Base-by-base conservation (phyloP, 2,888 invertebrate species). In the Phaonia tiefii region DNA sequence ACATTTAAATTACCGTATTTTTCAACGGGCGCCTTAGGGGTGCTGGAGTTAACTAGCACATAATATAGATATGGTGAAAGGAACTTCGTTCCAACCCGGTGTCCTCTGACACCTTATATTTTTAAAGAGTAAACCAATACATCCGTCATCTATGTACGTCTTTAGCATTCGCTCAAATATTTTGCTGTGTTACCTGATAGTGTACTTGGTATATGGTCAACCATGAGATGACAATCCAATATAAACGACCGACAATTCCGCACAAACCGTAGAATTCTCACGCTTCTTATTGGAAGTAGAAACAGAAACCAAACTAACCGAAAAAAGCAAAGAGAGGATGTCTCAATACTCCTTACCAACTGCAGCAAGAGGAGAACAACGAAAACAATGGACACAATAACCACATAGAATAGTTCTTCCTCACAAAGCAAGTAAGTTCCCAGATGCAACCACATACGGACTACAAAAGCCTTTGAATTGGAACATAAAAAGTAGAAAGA, bases 211-310 rank as follows among this genome's bases (percentile, higher is more conserved):
- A 11, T 37, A 10, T 37, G 51, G 51, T 51, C 51, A 51, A 51
- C 20, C 46, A 15, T 51, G 20, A 31, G 20, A 51, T 20, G 51
- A 46, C 69, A 73, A 80, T 80, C 75, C 67, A 60, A 60, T 75
- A 63, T 39, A 72, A 80, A 56, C 44, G 60, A 44, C 67, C 46
- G 51, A 22, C 51, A 51, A 51, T 42, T 44, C 58, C 51, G 22
- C 10, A 51, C 46, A 51, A 79, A 63, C 75, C 44, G 76, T 69
- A 63, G 44, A 72, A 75, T 80, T 80, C 79, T 75, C 79, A 80
- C 79, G 79, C 60, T 80, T 72, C 79, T 75, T 80, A 75, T 49
- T 51, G 44, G 54, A 58, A 63, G 60, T 49, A 17, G 60, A 42
- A 17, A 69, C 37, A 71, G 15, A 66, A 44, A 67, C 49, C 60